phyloP scores from a whole-genome alignment of 2,797 vertebrate species.

The Pangasius macronema region DNA sequence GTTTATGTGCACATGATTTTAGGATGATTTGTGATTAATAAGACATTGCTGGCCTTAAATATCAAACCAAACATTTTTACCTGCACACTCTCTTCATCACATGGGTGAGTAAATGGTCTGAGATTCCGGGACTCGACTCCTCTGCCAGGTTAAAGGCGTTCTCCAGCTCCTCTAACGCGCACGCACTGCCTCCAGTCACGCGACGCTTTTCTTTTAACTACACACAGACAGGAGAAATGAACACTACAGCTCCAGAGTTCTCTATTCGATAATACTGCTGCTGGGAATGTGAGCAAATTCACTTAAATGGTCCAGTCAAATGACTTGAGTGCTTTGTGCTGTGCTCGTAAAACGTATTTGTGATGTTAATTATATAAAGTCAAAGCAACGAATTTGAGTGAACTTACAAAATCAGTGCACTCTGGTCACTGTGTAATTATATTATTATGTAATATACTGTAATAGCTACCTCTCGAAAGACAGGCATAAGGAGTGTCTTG shows the following conservation, averaged over 20 bases:
- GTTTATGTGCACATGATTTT: not conserved
- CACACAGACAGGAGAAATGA: constrained; percentile 17
- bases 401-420: not conserved
- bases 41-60: not conserved
- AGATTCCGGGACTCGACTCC: constrained; percentile 97
- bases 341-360: not conserved
- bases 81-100: constrained; percentile 95
- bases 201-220: constrained; percentile 90
- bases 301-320: constrained; percentile 1
- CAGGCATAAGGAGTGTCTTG: constrained; percentile 89
- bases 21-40: not conserved
- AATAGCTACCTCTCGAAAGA: constrained; percentile 89
- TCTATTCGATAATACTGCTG: not conserved
- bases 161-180: constrained; percentile 95
- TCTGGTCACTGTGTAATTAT: not conserved
- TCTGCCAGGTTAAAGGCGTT: constrained; percentile 96
- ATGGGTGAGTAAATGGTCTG: constrained; percentile 91
- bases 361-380: constrained; percentile 2
- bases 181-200: constrained; percentile 81
- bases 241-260: not conserved
- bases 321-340: not conserved
- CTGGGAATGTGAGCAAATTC: not conserved
- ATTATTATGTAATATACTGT: not conserved
- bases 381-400: not conserved
- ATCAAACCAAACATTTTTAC: constrained; percentile 64